A percentile compares a stretch with the other conserved stretches of the same genome.
Conservation (phyloP, 2,113 vertebrate species). For the Eleginops maclovinus region DNA sequence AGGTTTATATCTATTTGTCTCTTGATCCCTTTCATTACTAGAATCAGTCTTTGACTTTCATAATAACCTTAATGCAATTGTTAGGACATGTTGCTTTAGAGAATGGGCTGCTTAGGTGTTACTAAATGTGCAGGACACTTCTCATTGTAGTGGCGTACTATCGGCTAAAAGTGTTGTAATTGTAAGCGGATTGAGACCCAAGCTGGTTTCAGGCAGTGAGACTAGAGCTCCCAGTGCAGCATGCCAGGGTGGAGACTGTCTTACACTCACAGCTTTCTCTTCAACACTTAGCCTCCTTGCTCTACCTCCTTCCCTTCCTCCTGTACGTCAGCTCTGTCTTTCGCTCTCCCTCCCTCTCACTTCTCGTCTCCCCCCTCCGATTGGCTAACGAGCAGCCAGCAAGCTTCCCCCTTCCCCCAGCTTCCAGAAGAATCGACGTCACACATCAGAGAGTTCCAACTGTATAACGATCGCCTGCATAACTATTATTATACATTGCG, state of each 20-base stretch:
- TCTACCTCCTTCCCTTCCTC: conserved; percentile 63
- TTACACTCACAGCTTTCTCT: conserved; percentile 47
- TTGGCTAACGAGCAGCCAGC: conserved; percentile 69
- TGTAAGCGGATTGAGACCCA: conserved; percentile 73
- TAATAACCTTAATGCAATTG: neutral
- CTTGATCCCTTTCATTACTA: neutral
- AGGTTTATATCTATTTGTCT: neutral
- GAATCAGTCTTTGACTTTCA: conserved; percentile 7
- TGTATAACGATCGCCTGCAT: conserved; percentile 50
- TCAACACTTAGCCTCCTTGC: conserved; percentile 63
- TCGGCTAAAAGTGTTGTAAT: conserved; percentile 55
- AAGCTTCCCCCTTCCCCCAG: conserved; percentile 59
- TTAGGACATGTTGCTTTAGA: conserved; percentile 1
- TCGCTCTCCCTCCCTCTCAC: conserved; percentile 34
- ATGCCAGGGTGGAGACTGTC: conserved; percentile 53
- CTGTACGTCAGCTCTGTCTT: conserved; percentile 37
- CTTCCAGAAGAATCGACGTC: conserved; percentile 77
- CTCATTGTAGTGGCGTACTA: neutral
- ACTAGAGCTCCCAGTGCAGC: conserved; percentile 52
- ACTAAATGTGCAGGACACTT: neutral
- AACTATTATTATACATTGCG: conserved; percentile 42
- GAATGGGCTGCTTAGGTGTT: neutral
- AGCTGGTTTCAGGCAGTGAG: conserved; percentile 73
- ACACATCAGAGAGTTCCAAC: conserved; percentile 65
- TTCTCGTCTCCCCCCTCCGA: conserved; percentile 61